phyloP scores from a whole-genome alignment of 2,113 vertebrate genomes.

The Stercorarius parasiticus region DNA sequence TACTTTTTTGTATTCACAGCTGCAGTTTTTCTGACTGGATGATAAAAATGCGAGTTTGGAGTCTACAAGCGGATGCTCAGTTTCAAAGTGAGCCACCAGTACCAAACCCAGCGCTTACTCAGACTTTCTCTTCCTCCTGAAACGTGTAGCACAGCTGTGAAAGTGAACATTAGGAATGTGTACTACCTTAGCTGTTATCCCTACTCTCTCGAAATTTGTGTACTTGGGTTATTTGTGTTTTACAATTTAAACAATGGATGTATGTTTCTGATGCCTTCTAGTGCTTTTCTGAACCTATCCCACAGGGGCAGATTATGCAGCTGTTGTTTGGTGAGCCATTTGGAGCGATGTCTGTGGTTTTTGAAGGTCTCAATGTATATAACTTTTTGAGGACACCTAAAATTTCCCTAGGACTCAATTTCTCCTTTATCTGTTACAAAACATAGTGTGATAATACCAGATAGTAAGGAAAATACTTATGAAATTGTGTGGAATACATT shows the following conservation, averaged over 20 bases:
- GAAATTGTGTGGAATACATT: slow-evolving; percentile 74
- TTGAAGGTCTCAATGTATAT: slow-evolving; percentile 89
- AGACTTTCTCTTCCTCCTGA: slow-evolving; percentile 82
- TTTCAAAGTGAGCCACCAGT: slow-evolving; percentile 80
- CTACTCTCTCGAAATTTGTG: slow-evolving; percentile 83
- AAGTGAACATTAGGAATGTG: slow-evolving; percentile 91
- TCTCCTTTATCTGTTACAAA: slow-evolving; percentile 86
- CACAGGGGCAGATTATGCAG: slow-evolving; percentile 71
- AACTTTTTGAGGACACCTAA: slow-evolving; percentile 80
- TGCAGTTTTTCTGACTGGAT: slow-evolving; percentile 81
- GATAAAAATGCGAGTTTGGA: slow-evolving; percentile 77
- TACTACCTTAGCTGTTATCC: slow-evolving; percentile 89
- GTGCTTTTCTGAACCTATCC: slow-evolving; percentile 81
- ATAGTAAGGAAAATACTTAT: slow-evolving; percentile 75
- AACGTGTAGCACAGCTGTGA: slow-evolving; percentile 97
- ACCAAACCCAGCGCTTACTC: slow-evolving; percentile 79
- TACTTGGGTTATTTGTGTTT: slow-evolving; percentile 86
- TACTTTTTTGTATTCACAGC: slow-evolving; percentile 65
- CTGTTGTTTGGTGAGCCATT: slow-evolving; percentile 81
- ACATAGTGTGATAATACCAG: slow-evolving; percentile 72
- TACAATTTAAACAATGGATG: slow-evolving; percentile 87
- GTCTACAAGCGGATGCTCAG: slow-evolving; percentile 79
- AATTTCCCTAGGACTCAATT: slow-evolving; percentile 75
- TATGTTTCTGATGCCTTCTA: slow-evolving; percentile 84
- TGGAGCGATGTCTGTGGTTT: slow-evolving; percentile 85